These are phyloP conservation scores for Hypomesus transpacificus DNA, from an alignment of 2,113 vertebrate species.

Conservation along the genomic window DNA sequence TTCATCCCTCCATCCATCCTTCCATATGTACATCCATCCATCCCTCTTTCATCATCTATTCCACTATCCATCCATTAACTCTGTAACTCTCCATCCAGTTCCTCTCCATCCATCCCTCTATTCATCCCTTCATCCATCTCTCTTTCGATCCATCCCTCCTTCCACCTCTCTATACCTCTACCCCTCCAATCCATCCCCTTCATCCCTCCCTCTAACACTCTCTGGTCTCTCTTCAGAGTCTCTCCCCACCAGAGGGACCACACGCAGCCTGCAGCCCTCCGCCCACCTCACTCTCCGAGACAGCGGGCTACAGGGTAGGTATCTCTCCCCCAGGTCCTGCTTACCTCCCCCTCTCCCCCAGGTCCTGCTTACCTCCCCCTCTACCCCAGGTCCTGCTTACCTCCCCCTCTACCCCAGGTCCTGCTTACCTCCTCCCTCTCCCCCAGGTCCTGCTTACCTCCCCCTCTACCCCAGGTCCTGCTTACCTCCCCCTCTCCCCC, in stretches of 20 bases:
- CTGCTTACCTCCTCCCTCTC: background rate
- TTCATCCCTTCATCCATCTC: background rate
- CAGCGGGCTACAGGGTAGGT: constrained; percentile 40
- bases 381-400: too few species aligned
- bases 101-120: background rate
- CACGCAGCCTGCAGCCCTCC: constrained; percentile 34
- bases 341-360: background rate
- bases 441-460: background rate
- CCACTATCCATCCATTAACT: too few species aligned
- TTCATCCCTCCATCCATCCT: too few species aligned
- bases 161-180: background rate
- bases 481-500: too few species aligned
- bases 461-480: too few species aligned
- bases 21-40: too few species aligned
- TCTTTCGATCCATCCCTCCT: background rate
- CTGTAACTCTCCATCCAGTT: too few species aligned
- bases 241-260: constrained; percentile 11
- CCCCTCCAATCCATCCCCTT: background rate
- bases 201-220: background rate
- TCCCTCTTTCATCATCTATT: background rate
- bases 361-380: too few species aligned
- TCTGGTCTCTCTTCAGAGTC: background rate
- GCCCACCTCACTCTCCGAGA: constrained; percentile 52
- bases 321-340: background rate
- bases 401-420: background rate